These are phyloP conservation scores for Kobus ellipsiprymnus DNA, from an alignment of 2,113 vertebrate species.

Conservation along the genomic window DNA sequence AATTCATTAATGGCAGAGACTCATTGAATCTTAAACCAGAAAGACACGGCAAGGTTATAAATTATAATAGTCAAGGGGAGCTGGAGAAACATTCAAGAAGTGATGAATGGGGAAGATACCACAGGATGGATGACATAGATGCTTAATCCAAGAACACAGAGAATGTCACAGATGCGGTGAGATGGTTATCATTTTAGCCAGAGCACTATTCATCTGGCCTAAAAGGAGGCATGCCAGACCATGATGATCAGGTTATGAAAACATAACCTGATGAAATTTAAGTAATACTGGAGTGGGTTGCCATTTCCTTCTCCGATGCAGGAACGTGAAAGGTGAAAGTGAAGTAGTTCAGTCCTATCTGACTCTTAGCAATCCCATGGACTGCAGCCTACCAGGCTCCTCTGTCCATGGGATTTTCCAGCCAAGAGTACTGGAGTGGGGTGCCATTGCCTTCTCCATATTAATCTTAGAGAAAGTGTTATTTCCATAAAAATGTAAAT, in stretches of 20 bases:
- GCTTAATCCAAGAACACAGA: neutral
- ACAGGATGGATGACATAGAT: too few species aligned
- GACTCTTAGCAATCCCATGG: too few species aligned
- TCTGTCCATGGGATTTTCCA: too few species aligned
- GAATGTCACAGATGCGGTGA: neutral
- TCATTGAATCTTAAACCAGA: conserved; percentile 9
- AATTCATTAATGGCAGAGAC: neutral
- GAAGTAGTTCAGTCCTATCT: too few species aligned
- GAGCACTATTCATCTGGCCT: neutral
- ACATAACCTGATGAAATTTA: neutral
- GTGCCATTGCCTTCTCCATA: too few species aligned
- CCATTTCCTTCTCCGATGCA: too few species aligned
- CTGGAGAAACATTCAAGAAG: neutral
- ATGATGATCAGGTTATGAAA: neutral
- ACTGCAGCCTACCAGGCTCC: too few species aligned
- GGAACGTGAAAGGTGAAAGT: too few species aligned
- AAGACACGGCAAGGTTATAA: conserved; percentile 2
- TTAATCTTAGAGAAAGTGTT: neutral
- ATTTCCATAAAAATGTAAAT: neutral
- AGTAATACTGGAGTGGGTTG: neutral
- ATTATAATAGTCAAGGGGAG: neutral
- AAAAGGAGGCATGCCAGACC: neutral
- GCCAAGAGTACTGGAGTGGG: too few species aligned
- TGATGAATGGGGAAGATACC: neutral
- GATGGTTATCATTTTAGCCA: neutral